These are phyloP conservation scores for Gonatopus flavifemur DNA, from an alignment of 1,140 invertebrate genomes.

Conservation along the genomic window DNA sequence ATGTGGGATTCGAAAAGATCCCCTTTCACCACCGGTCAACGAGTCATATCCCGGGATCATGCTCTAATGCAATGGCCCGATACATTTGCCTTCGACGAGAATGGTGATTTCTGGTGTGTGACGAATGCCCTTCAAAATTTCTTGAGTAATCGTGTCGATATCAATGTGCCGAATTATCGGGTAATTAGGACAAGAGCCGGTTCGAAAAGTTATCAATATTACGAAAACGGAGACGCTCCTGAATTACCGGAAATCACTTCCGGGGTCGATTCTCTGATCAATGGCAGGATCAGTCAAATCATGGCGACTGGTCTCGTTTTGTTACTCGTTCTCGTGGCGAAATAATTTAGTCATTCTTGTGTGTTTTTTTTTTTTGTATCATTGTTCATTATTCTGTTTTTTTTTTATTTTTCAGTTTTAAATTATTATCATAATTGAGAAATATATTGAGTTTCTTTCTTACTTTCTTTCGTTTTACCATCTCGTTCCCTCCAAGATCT, in stretches of 20 bases:
- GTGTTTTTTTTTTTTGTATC: too few relatives aligned
- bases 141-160: conserved; percentile 59
- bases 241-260: conserved; percentile 41
- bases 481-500: too few relatives aligned
- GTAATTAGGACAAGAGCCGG: conserved; percentile 59
- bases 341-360: too few relatives aligned
- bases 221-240: conserved; percentile 43
- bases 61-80: conserved; percentile 71
- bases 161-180: conserved; percentile 62
- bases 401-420: too few relatives aligned
- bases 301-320: too few relatives aligned
- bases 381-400: too few relatives aligned
- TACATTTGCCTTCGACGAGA: conserved; percentile 68
- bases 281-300: too few relatives aligned
- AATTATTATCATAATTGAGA: too few relatives aligned
- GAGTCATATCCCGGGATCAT: conserved; percentile 66
- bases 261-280: conserved; percentile 34
- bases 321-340: too few relatives aligned
- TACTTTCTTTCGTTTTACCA: too few relatives aligned
- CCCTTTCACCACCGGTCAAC: conserved; percentile 52
- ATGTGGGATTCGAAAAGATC: conserved; percentile 64
- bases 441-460: too few relatives aligned
- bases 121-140: conserved; percentile 69
- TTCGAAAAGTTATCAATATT: conserved; percentile 67
- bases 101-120: conserved; percentile 66